A percentile compares a stretch with the other conserved stretches of the same genome.
phyloP scores from a whole-genome alignment of 2,113 vertebrate genomes.

The Collichthys lucidus region DNA sequence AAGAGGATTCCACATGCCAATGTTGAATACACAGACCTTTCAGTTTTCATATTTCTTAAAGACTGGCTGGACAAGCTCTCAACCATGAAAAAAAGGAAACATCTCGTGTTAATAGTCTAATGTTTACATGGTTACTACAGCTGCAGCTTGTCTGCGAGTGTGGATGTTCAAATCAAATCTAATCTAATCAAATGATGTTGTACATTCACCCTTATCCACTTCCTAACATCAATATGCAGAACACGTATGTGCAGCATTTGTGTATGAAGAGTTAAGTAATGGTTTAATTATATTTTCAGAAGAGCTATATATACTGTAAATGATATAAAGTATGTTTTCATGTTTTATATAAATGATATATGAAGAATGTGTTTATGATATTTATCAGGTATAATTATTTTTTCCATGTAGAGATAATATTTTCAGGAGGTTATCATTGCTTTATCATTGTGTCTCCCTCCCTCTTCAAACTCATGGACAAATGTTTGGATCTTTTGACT shows the following conservation, averaged over 20 bases:
- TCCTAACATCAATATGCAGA: not conserved
- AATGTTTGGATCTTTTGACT: too few relatives aligned
- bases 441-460: too few relatives aligned
- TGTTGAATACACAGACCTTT: constrained; percentile 17
- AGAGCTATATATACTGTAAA: not conserved
- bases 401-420: not conserved
- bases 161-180: not conserved
- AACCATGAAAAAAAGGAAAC: not conserved
- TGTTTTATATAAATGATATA: not conserved
- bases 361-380: not conserved
- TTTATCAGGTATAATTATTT: not conserved
- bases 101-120: not conserved
- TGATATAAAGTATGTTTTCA: not conserved
- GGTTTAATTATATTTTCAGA: too few relatives aligned
- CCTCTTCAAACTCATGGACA: too few relatives aligned
- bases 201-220: constrained; percentile 10
- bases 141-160: constrained; percentile 7
- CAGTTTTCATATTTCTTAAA: constrained; percentile 16
- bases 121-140: constrained; percentile 57
- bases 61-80: not conserved
- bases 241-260: too few relatives aligned
- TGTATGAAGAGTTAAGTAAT: not conserved
- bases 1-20: constrained; percentile 73
- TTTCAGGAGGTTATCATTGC: too few relatives aligned
- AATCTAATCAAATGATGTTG: not conserved